Evolutionary conservation across 1,140 invertebrate genomes (phyloP).

Genomic region (Lepidurus packardi): DNA sequence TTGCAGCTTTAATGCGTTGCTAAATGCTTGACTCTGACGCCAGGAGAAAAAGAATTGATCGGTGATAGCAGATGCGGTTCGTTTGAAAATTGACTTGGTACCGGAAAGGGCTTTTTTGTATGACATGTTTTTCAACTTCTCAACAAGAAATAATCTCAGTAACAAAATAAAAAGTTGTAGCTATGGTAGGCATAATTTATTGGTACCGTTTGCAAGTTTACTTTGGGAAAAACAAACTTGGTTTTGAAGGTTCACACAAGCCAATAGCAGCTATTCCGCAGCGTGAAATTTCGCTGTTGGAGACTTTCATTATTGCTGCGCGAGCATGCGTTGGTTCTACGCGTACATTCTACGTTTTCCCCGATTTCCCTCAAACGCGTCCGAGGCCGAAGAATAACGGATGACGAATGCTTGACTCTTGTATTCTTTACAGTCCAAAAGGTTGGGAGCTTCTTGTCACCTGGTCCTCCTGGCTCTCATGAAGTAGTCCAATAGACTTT

Average conservation of each 20-base stretch:
- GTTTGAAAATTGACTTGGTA: no score
- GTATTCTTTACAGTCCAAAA: slow-evolving; percentile 2
- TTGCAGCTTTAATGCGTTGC: slow-evolving; percentile 18
- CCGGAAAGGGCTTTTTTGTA: no score
- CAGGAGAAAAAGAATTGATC: no score
- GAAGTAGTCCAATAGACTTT: slow-evolving; percentile 18
- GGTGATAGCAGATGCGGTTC: no score
- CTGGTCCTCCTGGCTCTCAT: background rate
- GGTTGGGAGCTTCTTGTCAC: slow-evolving; percentile 14
- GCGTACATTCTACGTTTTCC: no score
- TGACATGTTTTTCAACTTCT: no score
- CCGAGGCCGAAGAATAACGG: background rate
- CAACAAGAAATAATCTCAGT: no score
- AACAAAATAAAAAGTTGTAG: no score
- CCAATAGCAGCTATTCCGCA: background rate
- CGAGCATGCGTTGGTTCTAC: background rate
- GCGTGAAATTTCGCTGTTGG: slow-evolving; percentile 5
- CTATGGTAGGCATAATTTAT: no score
- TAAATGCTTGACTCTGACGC: background rate
- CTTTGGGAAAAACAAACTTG: background rate
- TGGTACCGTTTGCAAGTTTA: background rate
- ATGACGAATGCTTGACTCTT: slow-evolving; percentile 19
- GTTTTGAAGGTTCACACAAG: background rate
- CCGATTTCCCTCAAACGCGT: background rate
- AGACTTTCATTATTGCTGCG: background rate